These are phyloP conservation scores for Slavum lentiscoides DNA, from an alignment of 2,888 invertebrate genomes.

Conservation along the genomic window DNA sequence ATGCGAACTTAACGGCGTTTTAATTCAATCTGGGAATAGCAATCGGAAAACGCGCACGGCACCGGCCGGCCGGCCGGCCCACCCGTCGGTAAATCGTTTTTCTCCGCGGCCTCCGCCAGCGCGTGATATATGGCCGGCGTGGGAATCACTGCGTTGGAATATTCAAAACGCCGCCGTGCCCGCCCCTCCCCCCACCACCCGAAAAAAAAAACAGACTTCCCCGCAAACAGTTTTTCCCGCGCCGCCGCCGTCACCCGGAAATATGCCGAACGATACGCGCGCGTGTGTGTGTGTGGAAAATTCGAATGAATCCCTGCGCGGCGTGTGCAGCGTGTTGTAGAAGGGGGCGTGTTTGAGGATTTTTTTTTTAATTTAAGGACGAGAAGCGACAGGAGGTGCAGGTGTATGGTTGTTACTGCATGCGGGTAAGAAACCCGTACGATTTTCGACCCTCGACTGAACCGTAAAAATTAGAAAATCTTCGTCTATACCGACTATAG, in stretches of 20 bases:
- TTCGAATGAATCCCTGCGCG: too few relatives aligned
- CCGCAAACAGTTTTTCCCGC: too few relatives aligned
- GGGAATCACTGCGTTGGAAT: conserved; percentile 41
- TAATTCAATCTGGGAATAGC: conserved; percentile 57
- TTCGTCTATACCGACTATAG: too few relatives aligned
- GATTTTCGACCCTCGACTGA: too few relatives aligned
- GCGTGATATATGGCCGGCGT: conserved; percentile 48
- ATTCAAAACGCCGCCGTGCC: conserved; percentile 30
- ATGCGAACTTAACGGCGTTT: conserved; percentile 56
- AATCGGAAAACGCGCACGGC: not conserved
- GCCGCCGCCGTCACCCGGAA: not conserved
- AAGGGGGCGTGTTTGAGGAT: too few relatives aligned
- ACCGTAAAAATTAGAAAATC: too few relatives aligned
- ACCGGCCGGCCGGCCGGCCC: not conserved
- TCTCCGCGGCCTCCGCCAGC: not conserved
- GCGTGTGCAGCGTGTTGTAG: too few relatives aligned
- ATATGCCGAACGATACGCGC: conserved; percentile 3
- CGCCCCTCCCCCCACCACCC: not conserved
- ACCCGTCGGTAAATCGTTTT: conserved; percentile 13
- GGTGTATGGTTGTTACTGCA: too few relatives aligned
- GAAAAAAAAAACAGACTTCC: not conserved
- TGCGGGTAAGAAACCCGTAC: too few relatives aligned
- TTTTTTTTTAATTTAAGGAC: too few relatives aligned
- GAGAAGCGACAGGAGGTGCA: too few relatives aligned
- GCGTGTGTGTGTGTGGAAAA: too few relatives aligned